These are phyloP conservation scores for Nipponia nippon DNA, from an alignment of 2,113 vertebrate genomes.

Conservation along the genomic window DNA sequence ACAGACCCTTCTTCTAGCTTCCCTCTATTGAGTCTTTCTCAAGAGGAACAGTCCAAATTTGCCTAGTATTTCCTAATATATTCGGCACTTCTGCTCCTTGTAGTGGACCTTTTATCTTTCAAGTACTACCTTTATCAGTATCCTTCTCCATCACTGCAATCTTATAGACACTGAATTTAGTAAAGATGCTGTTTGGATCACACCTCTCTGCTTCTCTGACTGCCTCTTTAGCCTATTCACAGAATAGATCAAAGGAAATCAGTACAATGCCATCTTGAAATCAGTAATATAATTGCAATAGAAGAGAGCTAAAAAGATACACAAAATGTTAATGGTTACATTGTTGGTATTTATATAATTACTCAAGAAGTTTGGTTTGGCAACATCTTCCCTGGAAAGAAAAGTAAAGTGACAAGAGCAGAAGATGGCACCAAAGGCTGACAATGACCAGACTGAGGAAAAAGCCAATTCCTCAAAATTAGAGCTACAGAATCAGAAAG, in stretches of 20 bases:
- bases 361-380: neutral
- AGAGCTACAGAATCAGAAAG: neutral
- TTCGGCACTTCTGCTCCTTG: neutral
- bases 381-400: neutral
- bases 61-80: neutral
- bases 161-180: slow-evolving; percentile 88
- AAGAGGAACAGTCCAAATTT: neutral
- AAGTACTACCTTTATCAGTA: slow-evolving; percentile 74
- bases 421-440: neutral
- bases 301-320: neutral
- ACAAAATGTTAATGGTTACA: neutral
- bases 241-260: slow-evolving; percentile 9
- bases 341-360: neutral
- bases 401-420: neutral
- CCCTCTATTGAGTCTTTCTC: neutral
- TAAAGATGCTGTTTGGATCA: slow-evolving; percentile 86
- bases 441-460: neutral
- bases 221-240: slow-evolving; percentile 84
- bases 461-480: neutral
- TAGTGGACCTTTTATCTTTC: neutral
- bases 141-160: slow-evolving; percentile 83
- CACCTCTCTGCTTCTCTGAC: slow-evolving; percentile 80
- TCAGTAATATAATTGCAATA: neutral
- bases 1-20: neutral
- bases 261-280: neutral